Evolutionary conservation across 2,888 invertebrate species (phyloP), one percentile per base, ranked within the genome.

Genomic region (Belgica antarctica): DNA sequence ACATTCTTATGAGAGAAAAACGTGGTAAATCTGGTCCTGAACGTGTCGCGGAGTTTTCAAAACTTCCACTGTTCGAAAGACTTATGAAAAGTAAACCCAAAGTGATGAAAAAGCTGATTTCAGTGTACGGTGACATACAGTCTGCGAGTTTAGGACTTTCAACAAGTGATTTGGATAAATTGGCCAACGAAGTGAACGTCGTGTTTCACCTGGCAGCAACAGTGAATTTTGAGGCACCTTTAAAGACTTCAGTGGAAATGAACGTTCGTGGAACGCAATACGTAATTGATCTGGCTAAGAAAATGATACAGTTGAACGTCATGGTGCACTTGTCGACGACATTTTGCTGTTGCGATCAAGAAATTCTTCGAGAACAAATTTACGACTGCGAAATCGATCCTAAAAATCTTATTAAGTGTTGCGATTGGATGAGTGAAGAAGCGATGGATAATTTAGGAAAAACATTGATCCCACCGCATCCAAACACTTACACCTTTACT

Each of bases 271-370:
- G 94, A 59, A 95, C 96, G 0, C 83, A 87, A 73, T 84, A 89
- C 73, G 85, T 95, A 31, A 80, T 97, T 25, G 85, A 89, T 22
- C 79, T 96, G 17, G 88, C 89, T 72, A 90, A 87, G 77, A 82
- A 85, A 71, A 92, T 96, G 81, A 88, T 87, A 74, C 85, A 90
- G 8, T 81, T 97, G 24, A 83, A 84, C 73, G 87, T 87, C 0
- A 88, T 94, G 73, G 84, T 97, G 3, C 95, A 98, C 78, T 84
- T 96, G n/a, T 96, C 96, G 5, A 97, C 97, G 0, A 96, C 97
- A 0, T 98, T 96, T 78, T 95, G 96, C 77, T 96, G 97, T 76
- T 93, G 95, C 73, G 95, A 97, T 77, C 85, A 90, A 73, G 86
- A 88, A 10, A 87, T 89, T 69, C 87, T 96, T 80, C 88, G 90